A percentile compares a stretch with the other conserved stretches of the same genome.
Conservation (phyloP, 30 jellyfish, hydroid and myxozoan genomes). For the Aurelia coerulea region DNA sequence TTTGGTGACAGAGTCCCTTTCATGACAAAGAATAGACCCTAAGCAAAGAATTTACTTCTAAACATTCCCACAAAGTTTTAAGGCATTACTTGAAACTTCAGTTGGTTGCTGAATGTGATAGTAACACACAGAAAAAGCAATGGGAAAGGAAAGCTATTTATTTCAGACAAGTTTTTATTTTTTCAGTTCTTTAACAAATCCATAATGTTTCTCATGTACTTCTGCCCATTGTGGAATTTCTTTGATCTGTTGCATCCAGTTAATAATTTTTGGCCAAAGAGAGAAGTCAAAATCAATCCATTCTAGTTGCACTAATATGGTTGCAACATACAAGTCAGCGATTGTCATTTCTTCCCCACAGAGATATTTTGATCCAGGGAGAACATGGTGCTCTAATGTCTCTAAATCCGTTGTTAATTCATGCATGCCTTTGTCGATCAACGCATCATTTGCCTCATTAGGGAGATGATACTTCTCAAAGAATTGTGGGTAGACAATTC, state of each 20-base stretch:
- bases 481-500: conserved; percentile 88
- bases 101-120: too few relatives aligned
- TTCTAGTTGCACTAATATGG: conserved; percentile 84
- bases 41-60: too few relatives aligned
- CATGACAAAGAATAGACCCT: too few relatives aligned
- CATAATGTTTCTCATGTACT: conserved; percentile 92
- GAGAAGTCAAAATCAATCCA: conserved; percentile 88
- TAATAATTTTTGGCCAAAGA: conserved; percentile 78
- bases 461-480: conserved; percentile 82
- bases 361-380: conserved; percentile 44
- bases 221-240: conserved; percentile 62
- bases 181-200: conserved; percentile 70
- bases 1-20: too few relatives aligned
- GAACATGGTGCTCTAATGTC: conserved; percentile 71
- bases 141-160: too few relatives aligned
- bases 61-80: too few relatives aligned
- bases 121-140: too few relatives aligned
- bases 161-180: conserved; percentile 4
- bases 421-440: conserved; percentile 84
- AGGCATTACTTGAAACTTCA: too few relatives aligned
- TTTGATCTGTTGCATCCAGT: conserved; percentile 70
- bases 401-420: conserved; percentile 84
- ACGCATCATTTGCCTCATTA: conserved; percentile 91
- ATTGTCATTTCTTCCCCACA: conserved; percentile 74
- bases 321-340: conserved; percentile 90